A percentile compares a stretch with the other conserved stretches of the same genome.
Conservation (phyloP, 2,888 invertebrate species). For the Vannuccia rotundouncinata region DNA sequence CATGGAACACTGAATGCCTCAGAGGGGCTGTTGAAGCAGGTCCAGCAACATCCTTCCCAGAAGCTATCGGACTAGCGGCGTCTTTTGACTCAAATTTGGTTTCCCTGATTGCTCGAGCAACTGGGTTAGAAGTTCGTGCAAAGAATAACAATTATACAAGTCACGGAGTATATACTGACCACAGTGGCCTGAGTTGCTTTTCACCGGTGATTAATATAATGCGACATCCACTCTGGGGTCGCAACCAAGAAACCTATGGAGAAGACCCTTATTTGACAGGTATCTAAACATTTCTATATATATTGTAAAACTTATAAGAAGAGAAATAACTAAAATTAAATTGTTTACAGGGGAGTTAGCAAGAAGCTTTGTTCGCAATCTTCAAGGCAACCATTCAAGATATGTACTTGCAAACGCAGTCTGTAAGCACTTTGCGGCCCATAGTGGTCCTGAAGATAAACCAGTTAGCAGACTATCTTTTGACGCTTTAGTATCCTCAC, state of each 20-base stretch:
- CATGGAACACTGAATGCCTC: slow-evolving; percentile 38
- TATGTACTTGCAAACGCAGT: slow-evolving; percentile 36
- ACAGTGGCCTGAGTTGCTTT: slow-evolving; percentile 40
- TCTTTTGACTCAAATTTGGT: slow-evolving; percentile 31
- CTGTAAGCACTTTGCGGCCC: slow-evolving; percentile 39
- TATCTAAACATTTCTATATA: background rate
- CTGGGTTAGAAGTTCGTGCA: slow-evolving; percentile 39
- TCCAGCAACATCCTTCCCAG: slow-evolving; percentile 37
- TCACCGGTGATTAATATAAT: slow-evolving; percentile 39
- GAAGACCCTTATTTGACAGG: slow-evolving; percentile 41
- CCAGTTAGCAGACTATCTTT: slow-evolving; percentile 38
- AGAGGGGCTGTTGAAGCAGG: slow-evolving; percentile 35
- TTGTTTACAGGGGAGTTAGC: slow-evolving; percentile 9
- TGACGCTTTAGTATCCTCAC: slow-evolving; percentile 43
- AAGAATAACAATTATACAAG: slow-evolving; percentile 32
- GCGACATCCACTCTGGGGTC: slow-evolving; percentile 40
- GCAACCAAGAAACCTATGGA: slow-evolving; percentile 39
- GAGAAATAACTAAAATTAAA: background rate
- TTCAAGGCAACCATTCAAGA: slow-evolving; percentile 39
- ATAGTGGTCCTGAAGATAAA: slow-evolving; percentile 39
- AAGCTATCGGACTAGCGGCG: slow-evolving; percentile 36
- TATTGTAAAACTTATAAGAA: background rate
- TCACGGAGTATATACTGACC: slow-evolving; percentile 37
- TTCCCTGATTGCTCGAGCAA: slow-evolving; percentile 31
- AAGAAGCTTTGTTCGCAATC: slow-evolving; percentile 35